Conservation (phyloP, 2,113 vertebrate genomes). For the Anguilla japonica region DNA sequence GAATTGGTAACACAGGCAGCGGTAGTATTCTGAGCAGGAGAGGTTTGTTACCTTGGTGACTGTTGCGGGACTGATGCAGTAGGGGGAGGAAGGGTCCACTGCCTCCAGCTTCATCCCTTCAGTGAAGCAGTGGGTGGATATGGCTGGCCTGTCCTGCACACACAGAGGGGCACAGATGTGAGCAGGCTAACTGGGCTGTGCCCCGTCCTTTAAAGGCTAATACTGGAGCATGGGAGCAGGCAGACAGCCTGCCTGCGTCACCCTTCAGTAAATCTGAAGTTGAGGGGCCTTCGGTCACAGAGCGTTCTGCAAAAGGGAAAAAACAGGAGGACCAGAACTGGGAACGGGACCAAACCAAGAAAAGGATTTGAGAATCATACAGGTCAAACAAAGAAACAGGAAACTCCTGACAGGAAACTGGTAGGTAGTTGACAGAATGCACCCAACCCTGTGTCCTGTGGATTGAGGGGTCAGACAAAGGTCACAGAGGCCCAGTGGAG, state of each 20-base stretch:
- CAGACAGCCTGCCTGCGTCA: no score
- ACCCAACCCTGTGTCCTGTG: not conserved
- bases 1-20: not conserved
- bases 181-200: not conserved
- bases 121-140: constrained; percentile 81
- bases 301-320: not conserved
- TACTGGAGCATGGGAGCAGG: no score
- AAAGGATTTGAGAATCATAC: not conserved
- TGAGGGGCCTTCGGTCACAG: no score
- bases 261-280: no score
- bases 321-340: not conserved
- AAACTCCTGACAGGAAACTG: not conserved
- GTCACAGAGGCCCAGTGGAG: not conserved
- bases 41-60: constrained; percentile 82
- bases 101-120: constrained; percentile 95
- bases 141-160: constrained; percentile 83
- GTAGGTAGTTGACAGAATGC: not conserved
- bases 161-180: constrained; percentile 36
- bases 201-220: not conserved
- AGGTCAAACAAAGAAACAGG: not conserved
- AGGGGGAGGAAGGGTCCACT: constrained; percentile 84
- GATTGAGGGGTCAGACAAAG: not conserved
- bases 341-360: not conserved
- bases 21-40: not conserved
- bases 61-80: constrained; percentile 89